Percentiles rank a stretch among this genome's conserved stretches.
Evolutionary conservation across 2,797 vertebrate genomes (phyloP).

Genomic region (Coregonus sp.): DNA sequence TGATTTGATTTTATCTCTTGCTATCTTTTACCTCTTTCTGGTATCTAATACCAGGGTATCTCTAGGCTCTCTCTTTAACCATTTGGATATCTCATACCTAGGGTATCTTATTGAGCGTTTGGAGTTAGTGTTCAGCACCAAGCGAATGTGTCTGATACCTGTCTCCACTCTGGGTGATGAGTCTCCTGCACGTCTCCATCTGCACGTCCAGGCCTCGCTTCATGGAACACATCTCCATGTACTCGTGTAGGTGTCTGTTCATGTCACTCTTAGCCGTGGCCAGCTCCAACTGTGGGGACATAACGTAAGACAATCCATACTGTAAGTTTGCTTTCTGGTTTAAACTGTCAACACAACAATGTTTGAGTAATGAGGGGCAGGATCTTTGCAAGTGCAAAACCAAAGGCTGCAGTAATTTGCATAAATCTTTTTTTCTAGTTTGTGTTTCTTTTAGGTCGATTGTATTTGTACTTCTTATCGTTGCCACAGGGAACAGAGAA

Average conservation of each 20-base stretch:
- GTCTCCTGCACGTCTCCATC: constrained; percentile 91
- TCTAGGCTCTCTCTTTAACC: no score
- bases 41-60: no score
- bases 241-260: constrained; percentile 95
- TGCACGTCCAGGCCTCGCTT: constrained; percentile 94
- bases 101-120: constrained; percentile 51
- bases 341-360: neutral
- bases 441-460: no score
- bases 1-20: no score
- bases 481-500: no score
- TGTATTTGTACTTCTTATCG: no score
- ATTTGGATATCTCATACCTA: neutral
- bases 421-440: no score
- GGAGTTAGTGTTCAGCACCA: constrained; percentile 50
- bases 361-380: neutral
- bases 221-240: constrained; percentile 99
- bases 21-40: no score
- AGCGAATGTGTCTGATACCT: constrained; percentile 53
- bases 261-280: constrained; percentile 96
- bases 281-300: constrained; percentile 83
- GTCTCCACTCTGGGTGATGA: constrained; percentile 84
- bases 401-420: no score
- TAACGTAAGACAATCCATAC: neutral
- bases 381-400: no score
- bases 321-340: neutral